Base-by-base conservation (phyloP, 2,888 invertebrate genomes). In the Andrena hattorfiana region DNA sequence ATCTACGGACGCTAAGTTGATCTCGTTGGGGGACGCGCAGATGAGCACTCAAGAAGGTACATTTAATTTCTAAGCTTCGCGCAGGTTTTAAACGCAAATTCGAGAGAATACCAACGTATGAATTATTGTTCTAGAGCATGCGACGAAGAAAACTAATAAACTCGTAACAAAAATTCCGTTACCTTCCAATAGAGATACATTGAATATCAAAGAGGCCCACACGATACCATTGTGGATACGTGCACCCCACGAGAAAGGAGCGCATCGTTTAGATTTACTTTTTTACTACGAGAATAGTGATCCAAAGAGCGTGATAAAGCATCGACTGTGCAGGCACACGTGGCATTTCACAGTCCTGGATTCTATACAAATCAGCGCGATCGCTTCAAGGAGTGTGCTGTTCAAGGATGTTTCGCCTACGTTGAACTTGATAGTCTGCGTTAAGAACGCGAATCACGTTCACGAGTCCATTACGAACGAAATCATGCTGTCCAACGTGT, bases 201-300 rank as follows among this genome's bases (percentile, higher is more conserved):
- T 96, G 89, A 92, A 95, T 86, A 94, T 96, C 74, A 94, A 95
- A 85, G 92, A 95, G 88, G 93, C 95, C 79, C 94, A 95, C 91
- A 94, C 94, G 66, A 92, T 96, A 82, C 94, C 95, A 26, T 94
- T 97, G 90, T 97, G 96, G 96, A 94, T 97, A 28, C 96, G 96
- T 89, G 97, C 97, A 0, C 96, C 97, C 0, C 95, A 95, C 84
- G 94, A 94, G 60, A 95, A 96, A 69, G 97, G 97, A 1, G 94
- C 95, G 30, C 96, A 96, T 86, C 94, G 95, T 4, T 93, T 97
- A 60, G 96, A 97, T 92, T 94, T 97, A 86, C 94, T 97, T 66
- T 96, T 97, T 92, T 97, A 97, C 92, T 97, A 97, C 91, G 96
- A 96, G 90, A 95, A 95, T 92, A 90, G 94, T 32, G 90, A 93